Percentiles rank a stretch among this genome's conserved stretches.
These are phyloP conservation scores for Caenorhabditis tropicalis DNA, from an alignment of 1,140 invertebrate species.

Conservation along the genomic window DNA sequence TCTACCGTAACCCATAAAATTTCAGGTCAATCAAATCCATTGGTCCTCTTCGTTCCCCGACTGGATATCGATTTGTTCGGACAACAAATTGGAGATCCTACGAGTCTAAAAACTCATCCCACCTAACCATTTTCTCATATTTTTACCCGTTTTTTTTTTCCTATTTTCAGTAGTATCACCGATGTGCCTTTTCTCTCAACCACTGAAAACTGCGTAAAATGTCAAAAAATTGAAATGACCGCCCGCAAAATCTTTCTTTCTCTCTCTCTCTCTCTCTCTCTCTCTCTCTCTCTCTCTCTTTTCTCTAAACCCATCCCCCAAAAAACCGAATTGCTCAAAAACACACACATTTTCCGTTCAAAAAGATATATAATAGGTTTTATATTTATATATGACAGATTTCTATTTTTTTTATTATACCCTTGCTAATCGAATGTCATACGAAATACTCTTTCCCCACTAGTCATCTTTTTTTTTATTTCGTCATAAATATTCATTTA, in stretches of 20 bases:
- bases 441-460: background rate
- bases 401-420: background rate
- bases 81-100: conserved; percentile 94
- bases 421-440: conserved; percentile 3
- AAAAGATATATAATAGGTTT: background rate
- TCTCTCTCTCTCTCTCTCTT: background rate
- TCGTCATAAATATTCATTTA: background rate
- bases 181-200: conserved; percentile 32
- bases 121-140: background rate
- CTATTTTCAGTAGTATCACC: conserved; percentile 24
- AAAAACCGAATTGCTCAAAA: background rate
- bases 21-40: conserved; percentile 92
- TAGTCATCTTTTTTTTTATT: conserved; percentile 9
- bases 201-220: conserved; percentile 24
- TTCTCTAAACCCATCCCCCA: background rate
- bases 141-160: background rate
- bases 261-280: background rate
- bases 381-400: background rate
- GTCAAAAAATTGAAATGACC: background rate
- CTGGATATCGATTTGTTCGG: conserved; percentile 99
- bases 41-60: conserved; percentile 99
- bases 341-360: background rate
- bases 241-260: conserved; percentile 28
- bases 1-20: background rate
- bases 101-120: conserved; percentile 77